A percentile compares a stretch with the other conserved stretches of the same genome.
These are phyloP conservation scores for Falco punctatus DNA, from an alignment of 2,113 vertebrate species.

Conservation along the genomic window DNA sequence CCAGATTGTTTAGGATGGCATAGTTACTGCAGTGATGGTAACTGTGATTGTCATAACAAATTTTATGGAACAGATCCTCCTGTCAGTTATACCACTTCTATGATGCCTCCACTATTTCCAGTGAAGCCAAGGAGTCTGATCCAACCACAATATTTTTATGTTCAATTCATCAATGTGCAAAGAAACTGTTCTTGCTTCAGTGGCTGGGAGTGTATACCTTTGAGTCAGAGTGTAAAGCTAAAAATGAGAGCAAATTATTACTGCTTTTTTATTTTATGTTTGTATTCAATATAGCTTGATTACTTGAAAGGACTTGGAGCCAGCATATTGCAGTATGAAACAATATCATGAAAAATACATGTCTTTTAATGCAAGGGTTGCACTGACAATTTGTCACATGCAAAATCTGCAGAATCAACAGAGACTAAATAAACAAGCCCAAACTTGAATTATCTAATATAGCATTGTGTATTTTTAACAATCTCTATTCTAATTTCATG, in stretches of 20 bases:
- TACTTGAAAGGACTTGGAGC: constrained; percentile 75
- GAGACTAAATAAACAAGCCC: constrained; percentile 71
- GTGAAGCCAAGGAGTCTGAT: constrained; percentile 22
- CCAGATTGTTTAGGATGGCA: neutral
- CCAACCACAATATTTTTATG: constrained; percentile 49
- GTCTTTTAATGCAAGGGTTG: constrained; percentile 71
- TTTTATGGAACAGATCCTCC: constrained; percentile 18
- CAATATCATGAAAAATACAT: constrained; percentile 80
- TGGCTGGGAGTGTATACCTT: constrained; percentile 13
- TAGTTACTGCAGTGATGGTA: neutral
- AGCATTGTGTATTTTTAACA: constrained; percentile 57
- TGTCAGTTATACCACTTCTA: constrained; percentile 3
- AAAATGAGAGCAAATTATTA: constrained; percentile 66
- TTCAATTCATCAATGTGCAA: constrained; percentile 53
- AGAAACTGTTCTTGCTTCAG: constrained; percentile 10
- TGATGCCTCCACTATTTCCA: constrained; percentile 1
- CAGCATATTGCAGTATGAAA: constrained; percentile 65
- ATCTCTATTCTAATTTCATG: constrained; percentile 66
- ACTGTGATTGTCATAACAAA: constrained; percentile 29
- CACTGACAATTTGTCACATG: constrained; percentile 70
- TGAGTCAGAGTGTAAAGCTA: constrained; percentile 49
- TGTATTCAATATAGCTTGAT: constrained; percentile 71
- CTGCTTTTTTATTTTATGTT: constrained; percentile 73
- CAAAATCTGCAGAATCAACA: constrained; percentile 77
- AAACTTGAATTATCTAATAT: constrained; percentile 67